These are phyloP conservation scores for Pantelozetes paolii DNA, from an alignment of 2,888 invertebrate genomes.

Conservation along the genomic window DNA sequence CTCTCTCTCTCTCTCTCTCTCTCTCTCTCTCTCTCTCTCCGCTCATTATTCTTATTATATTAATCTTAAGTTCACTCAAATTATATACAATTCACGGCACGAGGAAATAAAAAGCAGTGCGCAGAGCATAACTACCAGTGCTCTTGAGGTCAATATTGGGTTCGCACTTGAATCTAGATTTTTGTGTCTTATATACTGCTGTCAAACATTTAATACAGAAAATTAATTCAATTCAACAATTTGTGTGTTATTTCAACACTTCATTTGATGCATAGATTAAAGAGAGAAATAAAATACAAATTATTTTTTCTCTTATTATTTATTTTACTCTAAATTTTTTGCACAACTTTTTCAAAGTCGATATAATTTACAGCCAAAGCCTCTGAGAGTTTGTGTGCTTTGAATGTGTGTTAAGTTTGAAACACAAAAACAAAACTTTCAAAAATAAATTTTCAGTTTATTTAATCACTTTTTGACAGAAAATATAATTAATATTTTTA, in stretches of 20 bases:
- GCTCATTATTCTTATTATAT: constrained; percentile 11
- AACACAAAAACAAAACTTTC: no score
- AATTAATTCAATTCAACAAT: not conserved
- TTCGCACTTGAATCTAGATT: constrained; percentile 33
- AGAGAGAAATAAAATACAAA: no score
- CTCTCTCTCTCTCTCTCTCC: no score
- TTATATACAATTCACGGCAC: not conserved
- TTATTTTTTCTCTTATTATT: not conserved
- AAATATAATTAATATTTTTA: not conserved
- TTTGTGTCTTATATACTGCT: constrained; percentile 6
- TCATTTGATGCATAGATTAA: constrained; percentile 7
- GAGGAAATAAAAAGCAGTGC: not conserved
- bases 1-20: no score
- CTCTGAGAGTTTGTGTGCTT: no score
- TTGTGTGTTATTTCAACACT: constrained; percentile 11
- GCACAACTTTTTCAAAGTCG: not conserved
- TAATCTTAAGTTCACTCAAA: constrained; percentile 18
- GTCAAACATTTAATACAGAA: not conserved
- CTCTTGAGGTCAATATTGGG: constrained; percentile 34
- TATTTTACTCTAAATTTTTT: not conserved
- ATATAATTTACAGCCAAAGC: not conserved
- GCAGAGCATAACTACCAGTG: no score
- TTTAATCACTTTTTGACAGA: not conserved
- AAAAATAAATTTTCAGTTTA: no score
- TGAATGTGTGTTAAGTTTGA: no score